Evolutionary conservation across 2,113 vertebrate genomes (phyloP), one percentile per base, ranked within the genome.

Genomic region (Cyprinodon variegatus): DNA sequence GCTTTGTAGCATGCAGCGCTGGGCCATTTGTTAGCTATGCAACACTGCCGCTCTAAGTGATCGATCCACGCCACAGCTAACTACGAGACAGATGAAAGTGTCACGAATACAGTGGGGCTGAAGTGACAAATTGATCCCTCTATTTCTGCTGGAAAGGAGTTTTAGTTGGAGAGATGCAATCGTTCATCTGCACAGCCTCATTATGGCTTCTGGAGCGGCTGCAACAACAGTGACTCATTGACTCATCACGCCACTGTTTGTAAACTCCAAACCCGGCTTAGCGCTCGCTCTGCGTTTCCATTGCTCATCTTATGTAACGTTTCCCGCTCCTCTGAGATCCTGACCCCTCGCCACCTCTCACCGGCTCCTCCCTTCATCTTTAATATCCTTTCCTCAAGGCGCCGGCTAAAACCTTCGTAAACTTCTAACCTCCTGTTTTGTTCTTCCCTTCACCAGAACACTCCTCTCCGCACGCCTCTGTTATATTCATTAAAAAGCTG

Each of bases 71-170:
- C 85, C 86, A 85, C 72, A 81, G 83, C 86, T 91, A 91, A 93
- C 88, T 87, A 88, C 70, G 83, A 91, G 91, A 93, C 86, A 79
- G 88, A 93, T 91, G 89, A 90, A 89, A 87, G 89, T 91, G 90
- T 92, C 91, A 87, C 84, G 87, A 71, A 87, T 88, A 90, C 89
- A 89, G 87, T 90, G 83, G 83, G 71, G 76, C 79, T 69, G 77
- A 86, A 83, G 84, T 91, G 90, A 92, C 77, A 81, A 89, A 91
- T 91, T 85, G 83, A 90, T 90, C 69, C 43, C 11, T 37, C 62
- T 53, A 3, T 89, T 90, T 86, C 66, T 85, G 82, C 76, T 71
- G 71, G 68, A 86, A 84, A 84, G 63, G 78, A 76, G 72, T 79
- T 89, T 88, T 84, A 82, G 87, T 86, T 86, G 82, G 74, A 3